phyloP scores from a whole-genome alignment of 1,140 invertebrate species.

The Octopus sinensis region DNA sequence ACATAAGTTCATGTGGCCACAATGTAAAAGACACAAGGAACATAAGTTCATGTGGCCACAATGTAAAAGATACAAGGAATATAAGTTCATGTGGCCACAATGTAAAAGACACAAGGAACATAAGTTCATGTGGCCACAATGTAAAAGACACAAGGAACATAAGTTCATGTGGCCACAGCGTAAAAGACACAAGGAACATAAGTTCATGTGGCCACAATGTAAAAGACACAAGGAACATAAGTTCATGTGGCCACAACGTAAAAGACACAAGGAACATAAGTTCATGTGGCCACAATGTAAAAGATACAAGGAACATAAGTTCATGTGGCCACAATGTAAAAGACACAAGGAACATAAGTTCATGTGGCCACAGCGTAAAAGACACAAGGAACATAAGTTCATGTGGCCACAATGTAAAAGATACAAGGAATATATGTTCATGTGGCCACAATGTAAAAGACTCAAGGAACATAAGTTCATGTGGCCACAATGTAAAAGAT shows the following conservation, averaged over 20 bases:
- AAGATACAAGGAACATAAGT: not conserved
- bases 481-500: conserved; percentile 5
- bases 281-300: conserved; percentile 1
- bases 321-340: not conserved
- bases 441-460: conserved; percentile 7
- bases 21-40: conserved; percentile 5
- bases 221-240: not conserved
- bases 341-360: not conserved
- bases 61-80: not conserved
- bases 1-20: not conserved
- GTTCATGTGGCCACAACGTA: conserved; percentile 1
- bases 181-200: not conserved
- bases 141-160: not conserved
- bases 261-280: not conserved
- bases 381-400: not conserved
- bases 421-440: not conserved
- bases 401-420: not conserved
- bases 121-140: not conserved
- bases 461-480: not conserved
- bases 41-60: not conserved
- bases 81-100: conserved; percentile 10
- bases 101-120: not conserved
- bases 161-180: conserved; percentile 4
- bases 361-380: not conserved
- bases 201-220: conserved; percentile 3